Evolutionary conservation across 2,888 invertebrate species (phyloP).

Genomic region (Cetonia aurata): DNA sequence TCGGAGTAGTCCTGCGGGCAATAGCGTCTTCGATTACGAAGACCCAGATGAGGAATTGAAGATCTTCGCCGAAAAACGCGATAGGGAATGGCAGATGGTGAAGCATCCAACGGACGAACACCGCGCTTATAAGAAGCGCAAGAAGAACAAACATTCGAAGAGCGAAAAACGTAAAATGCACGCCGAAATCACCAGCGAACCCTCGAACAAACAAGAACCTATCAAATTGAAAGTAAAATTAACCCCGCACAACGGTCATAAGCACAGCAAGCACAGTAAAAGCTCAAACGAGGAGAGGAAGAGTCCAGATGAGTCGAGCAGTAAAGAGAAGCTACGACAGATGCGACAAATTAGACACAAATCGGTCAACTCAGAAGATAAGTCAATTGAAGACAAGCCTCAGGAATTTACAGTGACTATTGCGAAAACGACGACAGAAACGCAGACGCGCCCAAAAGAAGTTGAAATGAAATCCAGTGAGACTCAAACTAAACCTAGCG

Average conservation of each 20-base stretch:
- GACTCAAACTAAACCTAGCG: slow-evolving; percentile 40
- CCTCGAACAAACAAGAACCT: slow-evolving; percentile 64
- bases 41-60: slow-evolving; percentile 64
- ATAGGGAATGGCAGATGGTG: slow-evolving; percentile 65
- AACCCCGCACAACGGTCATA: slow-evolving; percentile 65
- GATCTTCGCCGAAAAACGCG: slow-evolving; percentile 64
- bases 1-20: not conserved
- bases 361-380: slow-evolving; percentile 56
- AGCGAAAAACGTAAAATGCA: slow-evolving; percentile 70
- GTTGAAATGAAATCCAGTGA: slow-evolving; percentile 35
- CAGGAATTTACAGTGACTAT: slow-evolving; percentile 32
- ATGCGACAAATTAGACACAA: slow-evolving; percentile 66
- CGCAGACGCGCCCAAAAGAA: slow-evolving; percentile 32
- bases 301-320: slow-evolving; percentile 38
- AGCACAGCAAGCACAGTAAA: slow-evolving; percentile 63
- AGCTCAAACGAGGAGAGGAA: slow-evolving; percentile 44
- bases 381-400: slow-evolving; percentile 36
- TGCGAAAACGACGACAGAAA: slow-evolving; percentile 28
- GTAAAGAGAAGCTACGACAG: slow-evolving; percentile 64
- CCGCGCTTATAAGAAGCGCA: slow-evolving; percentile 69
- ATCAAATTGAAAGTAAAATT: slow-evolving; percentile 71
- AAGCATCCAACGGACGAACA: slow-evolving; percentile 61
- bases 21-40: slow-evolving; percentile 63
- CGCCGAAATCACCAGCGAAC: slow-evolving; percentile 67
- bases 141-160: slow-evolving; percentile 71